phyloP scores from a whole-genome alignment of 2,797 vertebrate genomes.

The Danio tinwini region DNA sequence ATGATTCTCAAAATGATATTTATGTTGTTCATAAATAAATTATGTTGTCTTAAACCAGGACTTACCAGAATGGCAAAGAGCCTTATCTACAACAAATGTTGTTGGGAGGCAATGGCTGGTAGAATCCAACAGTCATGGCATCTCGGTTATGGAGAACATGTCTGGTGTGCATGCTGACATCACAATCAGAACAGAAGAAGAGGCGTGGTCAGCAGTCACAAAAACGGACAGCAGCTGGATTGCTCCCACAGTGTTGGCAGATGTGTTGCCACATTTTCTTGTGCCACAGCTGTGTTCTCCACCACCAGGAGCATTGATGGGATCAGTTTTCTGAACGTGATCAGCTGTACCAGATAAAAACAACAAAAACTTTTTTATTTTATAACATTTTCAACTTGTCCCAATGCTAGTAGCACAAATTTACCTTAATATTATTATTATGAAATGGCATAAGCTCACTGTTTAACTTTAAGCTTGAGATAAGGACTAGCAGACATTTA shows the following conservation, averaged over 20 bases:
- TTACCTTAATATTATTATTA: not conserved
- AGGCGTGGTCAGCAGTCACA: slow-evolving; percentile 13
- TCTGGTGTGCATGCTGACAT: not conserved
- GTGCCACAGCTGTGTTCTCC: not conserved
- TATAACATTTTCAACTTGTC: too few species aligned
- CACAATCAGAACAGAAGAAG: slow-evolving; percentile 6
- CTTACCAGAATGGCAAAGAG: slow-evolving; percentile 26
- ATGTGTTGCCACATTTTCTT: not conserved
- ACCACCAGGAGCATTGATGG: not conserved
- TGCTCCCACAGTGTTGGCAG: slow-evolving; percentile 10
- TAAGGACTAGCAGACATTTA: not conserved
- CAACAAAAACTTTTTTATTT: too few species aligned
- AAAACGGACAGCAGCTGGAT: not conserved
- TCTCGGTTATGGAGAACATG: slow-evolving; percentile 27
- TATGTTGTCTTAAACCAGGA: not conserved
- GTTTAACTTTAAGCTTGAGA: not conserved
- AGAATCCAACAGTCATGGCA: slow-evolving; percentile 25
- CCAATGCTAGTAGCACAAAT: too few species aligned
- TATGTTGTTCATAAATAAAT: not conserved
- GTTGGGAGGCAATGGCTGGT: slow-evolving; percentile 26
- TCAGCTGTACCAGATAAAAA: slow-evolving; percentile 6
- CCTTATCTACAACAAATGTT: slow-evolving; percentile 11
- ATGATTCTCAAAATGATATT: not conserved
- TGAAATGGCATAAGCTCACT: not conserved
- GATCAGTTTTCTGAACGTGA: slow-evolving; percentile 11